Base-by-base conservation (phyloP, 2,888 invertebrate species). In the Rhagophthalmus giganteus region DNA sequence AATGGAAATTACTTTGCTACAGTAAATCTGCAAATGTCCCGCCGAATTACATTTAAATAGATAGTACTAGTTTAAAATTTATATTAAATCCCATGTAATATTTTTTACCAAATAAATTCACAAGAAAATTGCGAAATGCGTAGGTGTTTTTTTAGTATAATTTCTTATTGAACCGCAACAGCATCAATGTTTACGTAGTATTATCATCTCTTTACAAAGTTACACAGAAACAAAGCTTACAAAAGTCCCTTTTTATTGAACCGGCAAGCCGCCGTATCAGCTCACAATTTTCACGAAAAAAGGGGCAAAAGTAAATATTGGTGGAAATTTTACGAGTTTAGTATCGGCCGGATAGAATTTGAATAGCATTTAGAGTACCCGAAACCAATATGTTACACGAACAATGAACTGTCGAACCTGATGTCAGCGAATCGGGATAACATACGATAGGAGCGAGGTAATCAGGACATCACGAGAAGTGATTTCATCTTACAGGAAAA, bases 401-500 rank as follows among this genome's bases (percentile, higher is more conserved):
- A 70, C 72, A 71, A 73, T 71, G 72, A 72, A 73, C 72, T 73
- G 74, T 73, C 74, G 73, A 74, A 74, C 72, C 69, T 70, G 73
- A 71, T 74, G 74, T 74, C 73, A 71, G 71, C 70, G 70, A 69
- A 70, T 71, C 68, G 67, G 70, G 70, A 68, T 70, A 73, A 72
- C 72, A 73, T 70, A 72, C 69, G 72, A 71, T 61, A 63, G 65
- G 62, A 66, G 64, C 59, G 68, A 67, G 69, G 71, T 70, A 73
- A 73, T 73, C 72, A 72, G 70, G 66, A 64, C 60, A 63, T 60
- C 58, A 58, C 50, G 52, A 52, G 60, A 64, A 69, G 68, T 66
- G 73, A 72, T 74, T 73, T 69, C 72, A 66, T 73, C 74, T 73
- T 73, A 75, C 75, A 75, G 70, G 61, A 68, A 75, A 75, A 72